phyloP scores from a whole-genome alignment of 2,113 vertebrate species.

The Choloepus hoffmanni region DNA sequence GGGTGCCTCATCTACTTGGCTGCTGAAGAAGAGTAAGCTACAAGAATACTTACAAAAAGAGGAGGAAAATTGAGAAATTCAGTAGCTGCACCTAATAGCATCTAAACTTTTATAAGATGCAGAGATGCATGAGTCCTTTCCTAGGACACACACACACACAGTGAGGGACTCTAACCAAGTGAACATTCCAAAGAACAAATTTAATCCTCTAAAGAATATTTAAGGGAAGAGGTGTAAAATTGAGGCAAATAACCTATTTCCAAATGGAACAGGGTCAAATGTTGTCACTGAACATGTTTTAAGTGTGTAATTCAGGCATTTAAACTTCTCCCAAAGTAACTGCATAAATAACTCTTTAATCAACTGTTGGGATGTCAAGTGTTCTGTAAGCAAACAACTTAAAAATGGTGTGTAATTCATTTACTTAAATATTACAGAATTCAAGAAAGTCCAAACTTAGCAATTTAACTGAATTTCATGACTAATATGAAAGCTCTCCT shows the following conservation, averaged over 20 bases:
- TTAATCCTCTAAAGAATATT: not conserved
- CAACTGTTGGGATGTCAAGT: fast-evolving
- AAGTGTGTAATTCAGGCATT: not conserved
- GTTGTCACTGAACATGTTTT: not conserved
- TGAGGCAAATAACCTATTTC: not conserved
- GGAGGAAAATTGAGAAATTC: not conserved
- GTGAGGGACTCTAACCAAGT: not conserved
- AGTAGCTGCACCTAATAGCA: not conserved
- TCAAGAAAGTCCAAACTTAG: not conserved
- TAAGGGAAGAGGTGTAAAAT: not conserved
- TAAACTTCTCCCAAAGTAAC: not conserved
- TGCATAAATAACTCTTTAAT: fast-evolving
- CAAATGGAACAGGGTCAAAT: not conserved
- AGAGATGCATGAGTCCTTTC: not conserved
- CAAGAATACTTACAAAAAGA: not conserved
- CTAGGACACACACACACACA: not conserved
- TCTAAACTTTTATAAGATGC: not conserved
- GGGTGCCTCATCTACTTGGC: not conserved
- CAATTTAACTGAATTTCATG: not conserved
- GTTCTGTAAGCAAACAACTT: not conserved
- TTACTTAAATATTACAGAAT: not conserved
- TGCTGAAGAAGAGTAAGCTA: not conserved
- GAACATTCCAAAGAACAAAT: not conserved
- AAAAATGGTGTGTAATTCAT: not conserved
- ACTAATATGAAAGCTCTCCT: not conserved